Percentiles rank a stretch among this genome's conserved stretches.
These are phyloP conservation scores for Bothrops jararaca DNA, from an alignment of 2,113 vertebrate genomes.

Conservation along the genomic window DNA sequence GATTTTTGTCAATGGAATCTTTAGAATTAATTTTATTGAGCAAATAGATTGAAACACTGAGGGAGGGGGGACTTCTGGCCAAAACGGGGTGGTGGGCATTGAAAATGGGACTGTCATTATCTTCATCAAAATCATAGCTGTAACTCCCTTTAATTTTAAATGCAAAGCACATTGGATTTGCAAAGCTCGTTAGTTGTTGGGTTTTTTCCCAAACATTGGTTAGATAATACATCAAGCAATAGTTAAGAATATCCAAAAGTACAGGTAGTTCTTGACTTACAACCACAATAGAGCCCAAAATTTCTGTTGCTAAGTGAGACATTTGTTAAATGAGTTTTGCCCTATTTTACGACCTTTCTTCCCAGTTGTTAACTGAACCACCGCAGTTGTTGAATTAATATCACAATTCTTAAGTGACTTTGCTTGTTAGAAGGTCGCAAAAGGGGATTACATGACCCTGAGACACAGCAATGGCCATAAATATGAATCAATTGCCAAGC, in stretches of 20 bases:
- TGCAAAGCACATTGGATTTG: neutral
- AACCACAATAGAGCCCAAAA: no score
- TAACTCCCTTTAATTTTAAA: neutral
- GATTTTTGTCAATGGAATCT: neutral
- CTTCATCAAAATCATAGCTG: neutral
- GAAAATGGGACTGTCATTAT: neutral
- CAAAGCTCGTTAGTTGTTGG: neutral
- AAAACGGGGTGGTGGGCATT: neutral
- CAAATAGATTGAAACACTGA: neutral
- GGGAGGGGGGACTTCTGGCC: neutral
- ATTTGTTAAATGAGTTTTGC: no score
- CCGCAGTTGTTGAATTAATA: no score
- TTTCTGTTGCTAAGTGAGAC: no score
- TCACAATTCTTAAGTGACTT: no score
- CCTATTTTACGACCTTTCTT: no score
- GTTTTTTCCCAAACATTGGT: neutral
- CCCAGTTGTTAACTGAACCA: no score
- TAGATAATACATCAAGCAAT: neutral
- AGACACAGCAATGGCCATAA: no score
- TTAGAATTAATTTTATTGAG: neutral
- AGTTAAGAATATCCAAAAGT: neutral
- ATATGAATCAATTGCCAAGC: no score
- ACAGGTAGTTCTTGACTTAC: neutral
- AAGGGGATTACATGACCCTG: no score
- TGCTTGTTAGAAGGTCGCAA: no score